Evolutionary conservation across 2,888 invertebrate species (phyloP).

Genomic region (Noctua janthina): DNA sequence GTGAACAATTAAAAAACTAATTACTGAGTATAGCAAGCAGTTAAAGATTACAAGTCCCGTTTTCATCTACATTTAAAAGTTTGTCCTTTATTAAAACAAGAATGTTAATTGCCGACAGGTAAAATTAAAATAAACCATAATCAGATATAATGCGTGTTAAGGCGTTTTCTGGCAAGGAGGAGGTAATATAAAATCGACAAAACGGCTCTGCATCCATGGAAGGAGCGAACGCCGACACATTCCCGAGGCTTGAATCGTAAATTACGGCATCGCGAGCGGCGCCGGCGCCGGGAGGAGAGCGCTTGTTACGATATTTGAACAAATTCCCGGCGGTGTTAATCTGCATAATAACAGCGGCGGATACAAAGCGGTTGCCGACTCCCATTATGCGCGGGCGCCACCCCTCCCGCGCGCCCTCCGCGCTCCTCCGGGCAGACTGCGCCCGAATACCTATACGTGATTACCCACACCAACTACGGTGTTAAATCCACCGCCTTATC

Average conservation of each 20-base stretch:
- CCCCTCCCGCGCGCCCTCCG: slow-evolving; percentile 74
- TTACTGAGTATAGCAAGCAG: not conserved
- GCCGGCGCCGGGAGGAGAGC: slow-evolving; percentile 88
- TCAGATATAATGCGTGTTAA: slow-evolving; percentile 73
- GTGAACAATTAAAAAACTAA: not conserved
- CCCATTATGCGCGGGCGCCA: slow-evolving; percentile 89
- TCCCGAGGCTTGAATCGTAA: slow-evolving; percentile 87
- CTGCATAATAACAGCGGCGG: slow-evolving; percentile 90
- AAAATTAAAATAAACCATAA: slow-evolving; percentile 69
- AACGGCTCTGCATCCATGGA: slow-evolving; percentile 77
- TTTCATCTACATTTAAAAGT: slow-evolving; percentile 9
- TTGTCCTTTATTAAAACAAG: slow-evolving; percentile 41
- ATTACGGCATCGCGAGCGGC: slow-evolving; percentile 86
- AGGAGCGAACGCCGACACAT: slow-evolving; percentile 86
- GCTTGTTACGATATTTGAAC: slow-evolving; percentile 91
- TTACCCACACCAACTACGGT: slow-evolving; percentile 71
- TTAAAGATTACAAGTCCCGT: not conserved
- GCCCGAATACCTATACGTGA: slow-evolving; percentile 69
- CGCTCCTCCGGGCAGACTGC: slow-evolving; percentile 65
- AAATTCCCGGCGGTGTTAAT: slow-evolving; percentile 91
- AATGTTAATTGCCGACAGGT: slow-evolving; percentile 64
- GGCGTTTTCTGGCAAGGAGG: slow-evolving; percentile 74
- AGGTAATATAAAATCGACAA: slow-evolving; percentile 81
- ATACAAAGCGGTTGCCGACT: slow-evolving; percentile 88
- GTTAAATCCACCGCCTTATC: slow-evolving; percentile 80